Base-by-base conservation (phyloP, 2,888 invertebrate genomes). In the Perizoma affinitatum region DNA sequence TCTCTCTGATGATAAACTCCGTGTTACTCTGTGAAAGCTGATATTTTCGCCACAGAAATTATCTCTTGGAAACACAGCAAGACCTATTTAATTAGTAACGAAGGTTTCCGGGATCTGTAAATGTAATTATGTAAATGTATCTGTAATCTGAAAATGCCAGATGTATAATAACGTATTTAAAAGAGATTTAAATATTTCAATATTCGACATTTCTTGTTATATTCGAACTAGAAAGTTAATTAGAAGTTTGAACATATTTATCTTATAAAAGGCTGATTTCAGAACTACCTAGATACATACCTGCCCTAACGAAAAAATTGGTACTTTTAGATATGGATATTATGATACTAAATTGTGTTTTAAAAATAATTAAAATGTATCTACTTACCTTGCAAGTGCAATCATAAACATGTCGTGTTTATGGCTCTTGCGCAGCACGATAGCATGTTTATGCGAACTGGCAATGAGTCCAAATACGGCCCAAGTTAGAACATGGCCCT, bases 1-100 rank as follows among this genome's bases (percentile, higher is more conserved):
- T 22, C 1, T 58, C 51, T 56, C 44, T 44, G 51, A 63, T 61
- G 66, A 66, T 70, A 70, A 74, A 65, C 58, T 50, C 46, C 66
- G 57, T 70, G 68, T 66, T 69, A 67, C 58, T 55, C 41, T 58
- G 68, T 54, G 72, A 70, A 70, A 67, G 65, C 66, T 59, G 64
- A 65, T 66, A 66, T 58, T 38, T 55, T 40, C 51, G 52, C 45
- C 22, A 42, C 41, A 56, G 57, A 44, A 62, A 54, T 58, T 62
- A 61, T 62, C 58, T 58, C 42, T 50, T 56, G 34, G 47, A 58
- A 58, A 63, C 54, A 66, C 63, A 49, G 58, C 38, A 47, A 53
- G 52, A 62, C 58, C 55, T 58, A 66, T 64, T 66, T 68, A 66
- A 66, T 68, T 66, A 61, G 62, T 66, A 64, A 66, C 66, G 64